Evolutionary conservation across 2,113 vertebrate genomes (phyloP).

Genomic region (Pachycephala philippinensis): DNA sequence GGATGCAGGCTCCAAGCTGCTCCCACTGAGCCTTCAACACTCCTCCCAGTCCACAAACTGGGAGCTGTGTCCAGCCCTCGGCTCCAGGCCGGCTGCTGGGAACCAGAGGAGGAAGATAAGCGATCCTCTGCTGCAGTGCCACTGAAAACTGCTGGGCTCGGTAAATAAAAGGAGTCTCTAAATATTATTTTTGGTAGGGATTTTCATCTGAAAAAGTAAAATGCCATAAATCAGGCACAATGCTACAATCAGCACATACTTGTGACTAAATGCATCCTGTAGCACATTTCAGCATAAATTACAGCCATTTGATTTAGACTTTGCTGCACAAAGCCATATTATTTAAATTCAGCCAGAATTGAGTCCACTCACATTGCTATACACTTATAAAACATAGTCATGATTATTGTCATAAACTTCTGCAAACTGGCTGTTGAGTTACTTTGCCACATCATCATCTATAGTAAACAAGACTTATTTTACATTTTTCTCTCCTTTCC

Average conservation of each 20-base stretch:
- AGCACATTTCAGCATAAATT: slow-evolving; percentile 53
- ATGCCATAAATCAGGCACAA: slow-evolving; percentile 48
- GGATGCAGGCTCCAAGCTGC: neutral
- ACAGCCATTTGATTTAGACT: slow-evolving; percentile 22
- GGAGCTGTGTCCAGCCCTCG: neutral
- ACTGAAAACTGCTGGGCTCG: neutral
- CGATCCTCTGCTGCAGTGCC: neutral
- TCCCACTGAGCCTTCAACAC: neutral
- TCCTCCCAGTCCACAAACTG: neutral
- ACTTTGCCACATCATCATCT: slow-evolving; percentile 58
- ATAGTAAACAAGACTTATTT: slow-evolving; percentile 55
- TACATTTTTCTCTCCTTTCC: slow-evolving; percentile 14
- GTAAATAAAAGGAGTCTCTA: slow-evolving; percentile 9
- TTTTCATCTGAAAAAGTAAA: slow-evolving; percentile 51
- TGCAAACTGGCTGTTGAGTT: neutral
- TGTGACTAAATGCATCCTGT: slow-evolving; percentile 54
- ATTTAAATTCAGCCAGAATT: slow-evolving; percentile 11
- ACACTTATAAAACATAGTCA: slow-evolving; percentile 39
- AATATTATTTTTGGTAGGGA: slow-evolving; percentile 56
- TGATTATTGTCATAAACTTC: slow-evolving; percentile 54
- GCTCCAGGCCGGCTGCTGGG: neutral
- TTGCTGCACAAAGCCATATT: slow-evolving; percentile 7
- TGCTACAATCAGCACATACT: slow-evolving; percentile 58
- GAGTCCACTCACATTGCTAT: slow-evolving; percentile 27
- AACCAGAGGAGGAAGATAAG: neutral